Conservation (phyloP, 35 echinoderm and acorn worm species). For the Strongylocentrotus purpuratus region DNA sequence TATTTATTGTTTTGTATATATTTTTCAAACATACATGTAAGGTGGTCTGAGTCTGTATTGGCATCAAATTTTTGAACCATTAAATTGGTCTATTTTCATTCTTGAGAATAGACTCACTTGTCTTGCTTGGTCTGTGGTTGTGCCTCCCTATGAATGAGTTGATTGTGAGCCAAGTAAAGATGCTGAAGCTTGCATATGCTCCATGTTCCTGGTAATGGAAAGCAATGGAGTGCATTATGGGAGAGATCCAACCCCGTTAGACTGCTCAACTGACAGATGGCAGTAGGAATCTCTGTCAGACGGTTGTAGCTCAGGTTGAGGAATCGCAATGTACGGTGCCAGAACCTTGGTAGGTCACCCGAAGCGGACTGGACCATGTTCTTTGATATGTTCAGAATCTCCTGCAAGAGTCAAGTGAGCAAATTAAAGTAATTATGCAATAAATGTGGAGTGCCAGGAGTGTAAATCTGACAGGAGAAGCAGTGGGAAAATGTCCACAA, state of each 20-base stretch:
- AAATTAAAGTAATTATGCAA: background rate
- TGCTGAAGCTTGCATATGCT: slow-evolving; percentile 48
- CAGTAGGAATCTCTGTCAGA: slow-evolving; percentile 55
- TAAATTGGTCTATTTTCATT: too few relatives aligned
- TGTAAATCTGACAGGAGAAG: background rate
- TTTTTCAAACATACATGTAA: too few relatives aligned
- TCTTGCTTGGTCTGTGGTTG: background rate
- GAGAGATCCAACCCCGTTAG: slow-evolving; percentile 53
- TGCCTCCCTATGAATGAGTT: slow-evolving; percentile 36
- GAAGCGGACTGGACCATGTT: slow-evolving; percentile 43
- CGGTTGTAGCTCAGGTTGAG: slow-evolving; percentile 59
- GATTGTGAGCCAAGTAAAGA: slow-evolving; percentile 51
- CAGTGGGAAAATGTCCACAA: background rate
- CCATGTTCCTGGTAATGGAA: slow-evolving; percentile 44
- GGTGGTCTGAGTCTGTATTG: too few relatives aligned
- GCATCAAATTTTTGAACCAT: too few relatives aligned
- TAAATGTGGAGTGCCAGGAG: background rate
- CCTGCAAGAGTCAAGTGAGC: slow-evolving; percentile 24
- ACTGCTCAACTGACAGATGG: slow-evolving; percentile 58
- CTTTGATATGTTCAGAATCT: slow-evolving; percentile 35
- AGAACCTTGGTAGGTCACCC: slow-evolving; percentile 55
- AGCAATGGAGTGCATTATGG: slow-evolving; percentile 37
- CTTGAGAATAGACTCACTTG: background rate
- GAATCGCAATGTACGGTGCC: slow-evolving; percentile 48
- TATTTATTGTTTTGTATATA: too few relatives aligned